A percentile compares a stretch with the other conserved stretches of the same genome.
These are phyloP conservation scores for Spicauda simplicius DNA, from an alignment of 2,888 invertebrate genomes.

Conservation along the genomic window DNA sequence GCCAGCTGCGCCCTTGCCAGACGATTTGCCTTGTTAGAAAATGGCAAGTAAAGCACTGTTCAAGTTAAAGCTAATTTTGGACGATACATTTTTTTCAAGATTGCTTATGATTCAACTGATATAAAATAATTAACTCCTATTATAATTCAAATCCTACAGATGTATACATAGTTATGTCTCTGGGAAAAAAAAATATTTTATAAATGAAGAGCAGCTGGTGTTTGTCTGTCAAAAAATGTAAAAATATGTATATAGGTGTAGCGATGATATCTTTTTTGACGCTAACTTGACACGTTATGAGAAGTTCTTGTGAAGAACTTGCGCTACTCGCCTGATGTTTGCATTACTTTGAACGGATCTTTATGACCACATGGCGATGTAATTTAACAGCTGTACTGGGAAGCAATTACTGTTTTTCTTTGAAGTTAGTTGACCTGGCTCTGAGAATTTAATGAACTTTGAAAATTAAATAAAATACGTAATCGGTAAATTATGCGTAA, in stretches of 20 bases:
- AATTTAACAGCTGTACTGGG: constrained; percentile 1
- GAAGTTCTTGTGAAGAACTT: too few relatives aligned
- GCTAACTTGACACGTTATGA: too few relatives aligned
- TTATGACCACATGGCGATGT: not conserved
- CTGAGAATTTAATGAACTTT: not conserved
- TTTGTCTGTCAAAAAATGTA: too few relatives aligned
- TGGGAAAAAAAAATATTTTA: too few relatives aligned
- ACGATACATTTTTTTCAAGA: too few relatives aligned
- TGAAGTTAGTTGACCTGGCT: not conserved
- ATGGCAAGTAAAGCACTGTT: constrained; percentile 9
- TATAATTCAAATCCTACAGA: too few relatives aligned
- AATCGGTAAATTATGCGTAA: not conserved
- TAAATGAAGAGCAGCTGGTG: too few relatives aligned
- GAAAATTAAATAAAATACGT: not conserved
- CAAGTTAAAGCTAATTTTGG: not conserved
- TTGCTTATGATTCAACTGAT: too few relatives aligned
- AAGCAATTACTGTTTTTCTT: not conserved
- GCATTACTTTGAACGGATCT: not conserved
- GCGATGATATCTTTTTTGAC: too few relatives aligned
- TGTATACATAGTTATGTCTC: too few relatives aligned
- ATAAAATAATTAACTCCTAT: too few relatives aligned
- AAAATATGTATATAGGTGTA: too few relatives aligned
- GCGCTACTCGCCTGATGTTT: not conserved
- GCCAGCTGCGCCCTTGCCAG: constrained; percentile 59
- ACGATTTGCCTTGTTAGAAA: constrained; percentile 12